Conservation (phyloP, 2,888 invertebrate genomes). For the Epinotia nisella region DNA sequence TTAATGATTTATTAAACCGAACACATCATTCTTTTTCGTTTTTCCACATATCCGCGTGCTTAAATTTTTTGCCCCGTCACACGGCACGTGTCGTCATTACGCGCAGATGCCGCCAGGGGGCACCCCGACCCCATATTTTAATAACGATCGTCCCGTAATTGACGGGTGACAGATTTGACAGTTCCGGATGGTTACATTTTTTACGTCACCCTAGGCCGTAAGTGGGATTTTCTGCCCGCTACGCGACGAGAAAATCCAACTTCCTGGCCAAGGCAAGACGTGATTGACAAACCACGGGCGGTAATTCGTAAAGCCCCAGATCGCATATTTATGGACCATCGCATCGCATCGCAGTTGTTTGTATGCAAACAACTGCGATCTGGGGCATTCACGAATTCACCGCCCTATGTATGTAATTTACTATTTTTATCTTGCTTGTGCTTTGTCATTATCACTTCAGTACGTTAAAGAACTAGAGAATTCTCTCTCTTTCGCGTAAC, state of each 20-base stretch:
- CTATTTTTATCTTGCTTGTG: constrained; percentile 26
- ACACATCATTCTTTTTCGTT: not conserved
- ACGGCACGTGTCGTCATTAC: constrained; percentile 41
- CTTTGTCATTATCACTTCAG: constrained; percentile 11
- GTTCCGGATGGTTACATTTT: constrained; percentile 24
- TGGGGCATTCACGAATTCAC: no score
- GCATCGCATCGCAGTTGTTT: no score
- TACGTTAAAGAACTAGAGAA: not conserved
- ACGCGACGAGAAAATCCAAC: no score
- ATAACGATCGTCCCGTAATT: constrained; percentile 34
- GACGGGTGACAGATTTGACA: constrained; percentile 38
- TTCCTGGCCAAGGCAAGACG: no score
- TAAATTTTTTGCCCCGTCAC: constrained; percentile 27
- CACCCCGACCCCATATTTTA: constrained; percentile 32
- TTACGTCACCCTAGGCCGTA: no score
- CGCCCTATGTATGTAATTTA: no score
- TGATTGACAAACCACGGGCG: no score
- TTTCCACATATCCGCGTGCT: not conserved
- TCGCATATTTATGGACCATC: no score
- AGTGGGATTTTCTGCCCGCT: no score
- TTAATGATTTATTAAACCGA: not conserved
- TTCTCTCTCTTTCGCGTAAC: no score
- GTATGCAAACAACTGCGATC: no score
- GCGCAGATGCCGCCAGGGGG: constrained; percentile 35
- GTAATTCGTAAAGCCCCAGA: no score